Evolutionary conservation across 2,113 vertebrate genomes (phyloP), one percentile per base, ranked within the genome.

Genomic region (Mola mola): DNA sequence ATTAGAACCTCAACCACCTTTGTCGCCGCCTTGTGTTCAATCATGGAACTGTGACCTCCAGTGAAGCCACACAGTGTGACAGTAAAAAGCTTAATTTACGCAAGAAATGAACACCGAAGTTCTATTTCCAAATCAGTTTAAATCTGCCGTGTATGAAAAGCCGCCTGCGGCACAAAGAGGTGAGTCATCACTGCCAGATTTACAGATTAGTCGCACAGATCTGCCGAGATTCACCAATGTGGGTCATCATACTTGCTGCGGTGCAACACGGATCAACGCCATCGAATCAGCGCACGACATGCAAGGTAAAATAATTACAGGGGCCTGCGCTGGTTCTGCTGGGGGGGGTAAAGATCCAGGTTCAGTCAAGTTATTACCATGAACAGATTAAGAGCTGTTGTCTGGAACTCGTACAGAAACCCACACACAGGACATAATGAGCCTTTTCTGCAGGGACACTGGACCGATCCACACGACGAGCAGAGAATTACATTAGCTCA

Each of bases 11-110:
- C n/a, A n/a, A n/a, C n/a, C n/a, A n/a, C n/a, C n/a, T 6, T 1
- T 3, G 56, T 62, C 0, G 3, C 79, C 79, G 33, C 59, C 90
- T 82, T 28, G 84, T 85, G 88, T 25, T 40, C 19, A 8, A 15
- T 3, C 0, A 2, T 3, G 2, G 12, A 10, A 61, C 6, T 8
- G 2, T 4, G 24, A 11, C 10, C 38, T 11, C 15, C 31, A 40
- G 15, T 0, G 8, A 15, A 13, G 33, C 11, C 28, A 4, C n/a
- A n/a, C n/a, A n/a, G n/a, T n/a, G n/a, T n/a, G n/a, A n/a, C n/a
- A n/a, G n/a, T n/a, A n/a, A n/a, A n/a, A n/a, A n/a, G n/a, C n/a
- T n/a, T n/a, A n/a, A n/a, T n/a, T n/a, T n/a, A n/a, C n/a, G n/a
- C n/a, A n/a, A n/a, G n/a, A n/a, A n/a, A n/a, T n/a, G n/a, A n/a